A percentile compares a stretch with the other conserved stretches of the same genome.
These are phyloP conservation scores for Galeopterus variegatus DNA, from an alignment of 2,113 vertebrate genomes.

Conservation along the genomic window DNA sequence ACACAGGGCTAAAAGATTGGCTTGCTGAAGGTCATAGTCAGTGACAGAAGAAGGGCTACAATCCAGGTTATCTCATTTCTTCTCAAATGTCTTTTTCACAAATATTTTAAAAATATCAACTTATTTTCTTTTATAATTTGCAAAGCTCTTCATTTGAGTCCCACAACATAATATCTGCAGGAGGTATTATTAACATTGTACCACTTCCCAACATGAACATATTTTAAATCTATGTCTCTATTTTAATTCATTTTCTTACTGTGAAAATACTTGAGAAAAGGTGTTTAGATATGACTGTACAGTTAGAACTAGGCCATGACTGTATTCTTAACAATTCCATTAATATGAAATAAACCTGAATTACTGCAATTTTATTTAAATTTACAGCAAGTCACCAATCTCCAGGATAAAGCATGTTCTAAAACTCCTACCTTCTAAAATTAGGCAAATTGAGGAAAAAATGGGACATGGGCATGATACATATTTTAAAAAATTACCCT, in stretches of 20 bases:
- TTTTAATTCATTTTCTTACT: constrained; percentile 42
- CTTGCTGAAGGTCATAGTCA: not conserved
- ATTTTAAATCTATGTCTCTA: constrained; percentile 22
- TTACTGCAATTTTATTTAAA: constrained; percentile 17
- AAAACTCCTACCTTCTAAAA: constrained; percentile 18
- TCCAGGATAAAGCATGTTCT: constrained; percentile 10
- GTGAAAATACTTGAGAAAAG: constrained; percentile 25
- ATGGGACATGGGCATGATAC: not conserved
- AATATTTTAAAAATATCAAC: constrained; percentile 34
- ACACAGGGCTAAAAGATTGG: not conserved
- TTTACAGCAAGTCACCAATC: constrained; percentile 3
- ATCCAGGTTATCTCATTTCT: not conserved
- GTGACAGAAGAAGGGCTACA: not conserved
- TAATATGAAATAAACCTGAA: constrained; percentile 46
- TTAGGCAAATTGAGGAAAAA: not conserved
- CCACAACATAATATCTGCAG: not conserved
- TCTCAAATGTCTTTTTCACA: constrained; percentile 14
- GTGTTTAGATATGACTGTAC: not conserved
- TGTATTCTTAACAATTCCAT: constrained; percentile 34
- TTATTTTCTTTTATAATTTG: not conserved
- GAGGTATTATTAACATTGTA: not conserved
- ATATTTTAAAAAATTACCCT: not conserved
- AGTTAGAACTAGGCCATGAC: not conserved
- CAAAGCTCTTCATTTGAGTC: not conserved
- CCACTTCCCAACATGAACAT: not conserved